Evolutionary conservation across 2,113 vertebrate species (phyloP).

Genomic region (Erpornis zantholeuca): DNA sequence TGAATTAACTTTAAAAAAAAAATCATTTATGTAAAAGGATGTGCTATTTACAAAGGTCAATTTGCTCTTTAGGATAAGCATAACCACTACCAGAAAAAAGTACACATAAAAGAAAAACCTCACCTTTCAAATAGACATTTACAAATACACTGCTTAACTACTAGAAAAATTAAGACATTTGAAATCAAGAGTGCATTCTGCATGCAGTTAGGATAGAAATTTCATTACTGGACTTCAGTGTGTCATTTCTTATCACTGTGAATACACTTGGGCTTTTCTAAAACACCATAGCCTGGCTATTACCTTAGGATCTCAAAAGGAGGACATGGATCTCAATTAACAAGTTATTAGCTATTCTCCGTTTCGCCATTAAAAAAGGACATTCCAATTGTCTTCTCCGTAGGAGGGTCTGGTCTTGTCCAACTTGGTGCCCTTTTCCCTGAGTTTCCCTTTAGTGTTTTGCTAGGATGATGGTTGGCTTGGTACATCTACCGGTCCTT

Average conservation of each 20-base stretch:
- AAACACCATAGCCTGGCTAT: slow-evolving; percentile 4
- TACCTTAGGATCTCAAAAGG: slow-evolving; percentile 45
- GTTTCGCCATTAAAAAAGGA: background rate
- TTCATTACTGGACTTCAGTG: background rate
- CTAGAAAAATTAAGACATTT: slow-evolving; percentile 27
- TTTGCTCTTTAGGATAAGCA: background rate
- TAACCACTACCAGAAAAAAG: slow-evolving; percentile 26
- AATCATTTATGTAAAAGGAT: slow-evolving; percentile 18
- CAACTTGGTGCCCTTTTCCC: background rate
- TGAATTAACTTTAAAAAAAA: slow-evolving; percentile 18
- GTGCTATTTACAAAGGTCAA: slow-evolving; percentile 40
- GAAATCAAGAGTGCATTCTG: slow-evolving; percentile 16
- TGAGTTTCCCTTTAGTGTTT: slow-evolving; percentile 21
- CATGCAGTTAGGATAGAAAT: slow-evolving; percentile 31
- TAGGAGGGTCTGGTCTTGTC: background rate
- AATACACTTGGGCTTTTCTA: background rate
- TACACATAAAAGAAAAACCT: background rate
- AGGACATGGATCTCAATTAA: slow-evolving; percentile 1
- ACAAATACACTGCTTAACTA: slow-evolving; percentile 26
- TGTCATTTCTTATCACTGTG: background rate
- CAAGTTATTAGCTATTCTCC: slow-evolving; percentile 14
- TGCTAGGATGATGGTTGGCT: background rate
- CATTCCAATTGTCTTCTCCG: background rate
- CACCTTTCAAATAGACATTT: slow-evolving; percentile 33
- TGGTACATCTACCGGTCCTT: background rate